These are phyloP conservation scores for Camponotus fellah DNA, from an alignment of 2,888 invertebrate genomes.

Conservation along the genomic window DNA sequence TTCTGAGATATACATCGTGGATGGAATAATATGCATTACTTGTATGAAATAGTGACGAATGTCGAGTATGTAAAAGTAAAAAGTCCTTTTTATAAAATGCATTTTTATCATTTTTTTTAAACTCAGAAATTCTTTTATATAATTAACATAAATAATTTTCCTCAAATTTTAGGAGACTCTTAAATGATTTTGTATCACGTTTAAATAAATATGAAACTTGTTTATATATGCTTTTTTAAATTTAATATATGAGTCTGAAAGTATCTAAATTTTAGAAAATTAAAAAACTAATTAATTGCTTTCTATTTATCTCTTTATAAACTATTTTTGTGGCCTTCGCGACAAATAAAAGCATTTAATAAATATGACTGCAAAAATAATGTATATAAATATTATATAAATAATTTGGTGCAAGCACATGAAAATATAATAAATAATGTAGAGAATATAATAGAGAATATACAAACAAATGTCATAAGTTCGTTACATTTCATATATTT, in stretches of 20 bases:
- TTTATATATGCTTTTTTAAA: not conserved
- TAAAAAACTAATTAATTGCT: not conserved
- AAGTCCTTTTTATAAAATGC: not conserved
- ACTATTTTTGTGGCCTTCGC: not conserved
- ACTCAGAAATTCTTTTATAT: not conserved
- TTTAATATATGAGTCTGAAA: not conserved
- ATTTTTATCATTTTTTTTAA: not conserved
- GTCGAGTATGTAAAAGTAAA: not conserved
- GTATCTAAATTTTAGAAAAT: not conserved
- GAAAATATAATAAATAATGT: not conserved
- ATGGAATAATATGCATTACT: slow-evolving; percentile 16
- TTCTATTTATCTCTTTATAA: not conserved
- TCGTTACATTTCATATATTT: not conserved
- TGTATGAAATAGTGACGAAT: not conserved
- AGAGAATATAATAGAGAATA: too few species aligned
- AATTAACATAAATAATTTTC: not conserved
- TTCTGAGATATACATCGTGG: slow-evolving; percentile 49
- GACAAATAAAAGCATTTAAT: not conserved
- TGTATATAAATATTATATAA: not conserved
- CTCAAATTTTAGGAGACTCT: not conserved
- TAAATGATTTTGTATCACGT: not conserved
- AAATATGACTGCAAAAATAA: slow-evolving; percentile 6
- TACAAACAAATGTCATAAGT: too few species aligned
- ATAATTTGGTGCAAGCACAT: not conserved
- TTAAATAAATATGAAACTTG: not conserved